Base-by-base conservation (phyloP, 2,888 invertebrate genomes). In the Neoitamus cyanurus region DNA sequence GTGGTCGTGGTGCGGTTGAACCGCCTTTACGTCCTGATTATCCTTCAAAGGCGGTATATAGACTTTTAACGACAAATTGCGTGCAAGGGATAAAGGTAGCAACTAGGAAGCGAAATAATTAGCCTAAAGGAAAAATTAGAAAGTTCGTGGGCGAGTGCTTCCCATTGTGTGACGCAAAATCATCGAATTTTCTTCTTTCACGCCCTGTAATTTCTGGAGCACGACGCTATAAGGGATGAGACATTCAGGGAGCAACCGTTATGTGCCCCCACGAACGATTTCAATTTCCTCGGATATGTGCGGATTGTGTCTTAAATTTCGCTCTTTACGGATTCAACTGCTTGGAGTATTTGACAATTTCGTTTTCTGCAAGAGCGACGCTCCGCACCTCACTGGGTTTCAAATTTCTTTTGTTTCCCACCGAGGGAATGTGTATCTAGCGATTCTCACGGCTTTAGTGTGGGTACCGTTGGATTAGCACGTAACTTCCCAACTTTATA, bases 151-250 rank as follows among this genome's bases (percentile, higher is more conserved):
- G 78, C 15, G 31, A 78, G 3, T 78, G 46, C 31, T 78, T 46
- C 15, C 31, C 30, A 48, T 78, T 58, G 48, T 78, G 31, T 78
- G 48, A 48, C 78, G 78, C 78, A 78, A 31, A 31, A 48, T 58
- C 30, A 28, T 31, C 15, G 78, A 75, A 75, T 75, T 75, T 73
- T 36, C 73, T 75, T 20, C 48, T 58, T 46, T 78, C 48, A 48
- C 30, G 48, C 78, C 48, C 31, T 78, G 31, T 58, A 78, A 78
- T 58, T 78, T 78, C 31, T 78, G 30, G n/a, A n/a, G 58, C 48
- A 78, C 7, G n/a, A n/a, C 42, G 9, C 37, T 25, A 25, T 75
- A 20, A 36, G 25, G 42, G 11, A 42, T 75, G 37, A 25, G 3
- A 77, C 77, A 77, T 46, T 46, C 46, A 25, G 42, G 42, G 46